Evolutionary conservation across 2,888 invertebrate species (phyloP), one percentile per base, ranked within the genome.

Genomic region (Caenorhabditis wallacei): DNA sequence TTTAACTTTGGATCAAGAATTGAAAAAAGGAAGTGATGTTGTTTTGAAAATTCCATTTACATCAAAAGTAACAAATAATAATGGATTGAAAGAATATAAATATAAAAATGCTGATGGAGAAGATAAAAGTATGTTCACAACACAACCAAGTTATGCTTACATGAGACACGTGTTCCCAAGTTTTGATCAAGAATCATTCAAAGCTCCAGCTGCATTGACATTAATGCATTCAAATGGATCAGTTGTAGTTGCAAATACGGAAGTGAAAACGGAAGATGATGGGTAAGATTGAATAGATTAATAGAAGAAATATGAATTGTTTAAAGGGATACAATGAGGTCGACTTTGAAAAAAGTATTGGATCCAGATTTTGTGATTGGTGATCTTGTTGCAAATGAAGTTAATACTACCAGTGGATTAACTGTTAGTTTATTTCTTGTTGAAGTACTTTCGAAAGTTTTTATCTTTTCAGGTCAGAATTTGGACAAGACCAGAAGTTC

Each of bases 401-500:
- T 69, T 10, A 82, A 79, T 43, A 82, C 76, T 0, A 72, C 70
- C 0, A 78, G 82, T 43, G 79, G 78, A 57, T 10, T 72, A 10
- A 72, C 68, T 26, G 76, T 75, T 59, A 57, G 16, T 35, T 8
- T 4, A 16, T 20, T 13, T n/a, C 11, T 37, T 53, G 20, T 68
- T 18, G 18, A 16, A 18, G 30, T 43, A 22, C n/a, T n/a, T n/a
- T n/a, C n/a, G n/a, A n/a, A n/a, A n/a, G n/a, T n/a, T n/a, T n/a
- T n/a, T n/a, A n/a, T n/a, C n/a, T n/a, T n/a, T 40, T 22, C 84
- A 93, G 93, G 89, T 92, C 71, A 94, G 94, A 8, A 94, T 93
- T 0, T 93, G 92, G 90, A 92, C 93, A 11, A 87, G 92, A 53
- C 92, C 92, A 13, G 92, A 92, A 76, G 95, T 95, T 35, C 93